Percentiles rank a stretch among this genome's conserved stretches.
Conservation (phyloP, 2,888 invertebrate species). For the Ecliptopera silaceata region DNA sequence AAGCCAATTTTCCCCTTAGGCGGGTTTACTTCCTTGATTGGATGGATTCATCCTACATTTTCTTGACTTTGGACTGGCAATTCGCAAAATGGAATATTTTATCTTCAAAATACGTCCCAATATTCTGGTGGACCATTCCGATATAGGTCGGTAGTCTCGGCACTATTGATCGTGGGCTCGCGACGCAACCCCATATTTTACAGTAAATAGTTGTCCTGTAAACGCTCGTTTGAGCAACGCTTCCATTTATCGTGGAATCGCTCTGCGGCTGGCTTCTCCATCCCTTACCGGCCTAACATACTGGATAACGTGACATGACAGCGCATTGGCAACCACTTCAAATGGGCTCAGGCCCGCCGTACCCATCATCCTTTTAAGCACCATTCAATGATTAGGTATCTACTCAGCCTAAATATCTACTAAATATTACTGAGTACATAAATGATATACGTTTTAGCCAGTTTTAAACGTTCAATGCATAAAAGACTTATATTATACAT, state of each 20-base stretch:
- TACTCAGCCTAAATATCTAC: neutral
- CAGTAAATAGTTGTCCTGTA: conserved; percentile 58
- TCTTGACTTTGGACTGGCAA: conserved; percentile 11
- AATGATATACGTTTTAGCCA: conserved; percentile 23
- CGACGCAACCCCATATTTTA: conserved; percentile 55
- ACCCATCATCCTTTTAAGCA: conserved; percentile 36
- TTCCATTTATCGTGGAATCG: conserved; percentile 55
- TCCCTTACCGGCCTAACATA: conserved; percentile 55
- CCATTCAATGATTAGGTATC: conserved; percentile 22
- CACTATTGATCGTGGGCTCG: conserved; percentile 46
- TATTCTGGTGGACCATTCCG: conserved; percentile 37
- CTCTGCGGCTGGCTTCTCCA: conserved; percentile 47
- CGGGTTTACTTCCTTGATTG: conserved; percentile 8
- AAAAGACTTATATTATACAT: conserved; percentile 1
- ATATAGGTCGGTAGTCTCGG: conserved; percentile 44
- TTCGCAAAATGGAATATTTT: conserved; percentile 21
- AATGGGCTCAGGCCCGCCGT: conserved; percentile 35
- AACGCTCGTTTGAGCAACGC: conserved; percentile 53
- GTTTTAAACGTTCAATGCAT: conserved; percentile 9
- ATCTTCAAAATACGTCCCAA: conserved; percentile 23
- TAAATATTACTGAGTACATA: conserved; percentile 18
- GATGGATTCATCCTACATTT: conserved; percentile 10
- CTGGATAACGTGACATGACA: conserved; percentile 63
- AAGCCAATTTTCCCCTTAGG: neutral
- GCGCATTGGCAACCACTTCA: conserved; percentile 42